These are phyloP conservation scores for Terrapene triunguis DNA, from an alignment of 2,113 vertebrate genomes.

Conservation along the genomic window DNA sequence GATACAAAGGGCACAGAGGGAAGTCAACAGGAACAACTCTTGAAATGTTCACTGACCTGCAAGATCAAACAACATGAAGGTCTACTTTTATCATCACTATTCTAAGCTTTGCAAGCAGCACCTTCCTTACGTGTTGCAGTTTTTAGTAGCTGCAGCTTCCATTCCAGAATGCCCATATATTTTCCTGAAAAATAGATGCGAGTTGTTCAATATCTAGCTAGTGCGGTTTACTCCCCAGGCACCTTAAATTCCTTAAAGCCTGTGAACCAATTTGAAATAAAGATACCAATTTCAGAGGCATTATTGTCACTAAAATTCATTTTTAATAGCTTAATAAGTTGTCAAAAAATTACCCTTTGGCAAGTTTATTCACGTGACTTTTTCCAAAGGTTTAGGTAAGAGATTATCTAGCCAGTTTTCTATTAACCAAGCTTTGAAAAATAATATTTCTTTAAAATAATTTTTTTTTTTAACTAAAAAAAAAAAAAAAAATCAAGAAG, in stretches of 20 bases:
- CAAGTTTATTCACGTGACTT: not conserved
- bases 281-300: constrained; percentile 20
- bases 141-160: rapidly evolving
- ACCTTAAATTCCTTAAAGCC: not conserved
- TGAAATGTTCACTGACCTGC: not conserved
- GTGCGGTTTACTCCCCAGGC: not conserved
- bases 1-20: not conserved
- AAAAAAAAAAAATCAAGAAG: not conserved
- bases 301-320: not conserved
- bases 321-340: not conserved
- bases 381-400: not conserved
- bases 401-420: not conserved
- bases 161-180: rapidly evolving
- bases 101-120: rapidly evolving
- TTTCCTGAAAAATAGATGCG: not conserved
- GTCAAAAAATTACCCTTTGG: not conserved
- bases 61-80: not conserved
- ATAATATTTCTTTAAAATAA: not conserved
- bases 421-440: not conserved
- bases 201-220: not conserved
- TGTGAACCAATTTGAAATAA: not conserved
- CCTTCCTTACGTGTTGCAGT: rapidly evolving
- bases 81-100: not conserved
- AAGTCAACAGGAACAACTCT: not conserved
- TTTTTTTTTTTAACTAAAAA: not conserved